Conservation (phyloP, 2,888 invertebrate genomes). For the Plebejus argus region DNA sequence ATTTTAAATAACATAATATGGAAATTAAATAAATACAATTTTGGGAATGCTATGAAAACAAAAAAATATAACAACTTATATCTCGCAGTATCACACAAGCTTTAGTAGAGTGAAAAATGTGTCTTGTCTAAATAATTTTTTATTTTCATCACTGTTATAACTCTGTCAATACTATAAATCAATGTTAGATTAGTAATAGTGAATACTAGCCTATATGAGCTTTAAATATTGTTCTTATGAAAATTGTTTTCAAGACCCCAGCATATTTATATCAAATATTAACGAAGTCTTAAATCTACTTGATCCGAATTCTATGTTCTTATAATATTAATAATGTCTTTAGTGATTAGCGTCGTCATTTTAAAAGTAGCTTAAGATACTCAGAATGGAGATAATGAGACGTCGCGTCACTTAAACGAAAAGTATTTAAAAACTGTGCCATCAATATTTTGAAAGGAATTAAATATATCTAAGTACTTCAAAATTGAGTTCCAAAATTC, state of each 20-base stretch:
- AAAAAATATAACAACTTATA: background rate
- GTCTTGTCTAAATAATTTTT: constrained; percentile 23
- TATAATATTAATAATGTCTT: background rate
- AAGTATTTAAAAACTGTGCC: background rate
- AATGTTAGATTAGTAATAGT: constrained; percentile 42
- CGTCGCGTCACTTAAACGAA: too few relatives aligned
- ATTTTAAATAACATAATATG: background rate
- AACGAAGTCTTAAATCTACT: background rate
- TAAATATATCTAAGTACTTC: too few relatives aligned
- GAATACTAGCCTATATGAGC: constrained; percentile 43
- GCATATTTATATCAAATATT: background rate
- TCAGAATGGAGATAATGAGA: too few relatives aligned
- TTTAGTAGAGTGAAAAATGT: background rate
- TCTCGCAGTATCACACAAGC: background rate
- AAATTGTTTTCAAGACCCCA: constrained; percentile 30
- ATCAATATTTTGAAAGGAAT: too few relatives aligned
- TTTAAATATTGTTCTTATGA: constrained; percentile 40
- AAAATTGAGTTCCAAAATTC: too few relatives aligned
- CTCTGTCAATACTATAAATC: constrained; percentile 35
- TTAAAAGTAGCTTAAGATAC: constrained; percentile 1
- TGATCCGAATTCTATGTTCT: background rate
- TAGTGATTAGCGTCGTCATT: background rate
- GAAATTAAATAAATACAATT: background rate
- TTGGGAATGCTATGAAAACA: too few relatives aligned
- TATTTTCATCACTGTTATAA: constrained; percentile 36